Conservation (phyloP, 2,888 invertebrate genomes). For the Halictus quadricinctus region DNA sequence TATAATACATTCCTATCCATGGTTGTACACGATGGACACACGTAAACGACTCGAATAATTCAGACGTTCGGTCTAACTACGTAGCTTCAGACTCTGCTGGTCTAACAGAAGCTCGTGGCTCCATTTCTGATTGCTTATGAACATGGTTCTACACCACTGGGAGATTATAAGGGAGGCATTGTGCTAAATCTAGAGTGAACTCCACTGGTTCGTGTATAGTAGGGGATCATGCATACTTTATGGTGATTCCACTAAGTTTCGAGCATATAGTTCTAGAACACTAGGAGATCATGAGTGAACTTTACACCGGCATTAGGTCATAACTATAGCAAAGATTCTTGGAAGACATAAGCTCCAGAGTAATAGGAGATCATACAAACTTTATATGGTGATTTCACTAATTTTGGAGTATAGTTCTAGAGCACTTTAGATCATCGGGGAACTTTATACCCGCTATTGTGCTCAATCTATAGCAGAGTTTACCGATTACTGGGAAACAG, state of each 20-base stretch:
- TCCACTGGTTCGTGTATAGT: neutral
- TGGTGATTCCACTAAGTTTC: neutral
- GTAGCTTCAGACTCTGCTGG: neutral
- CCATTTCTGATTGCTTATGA: neutral
- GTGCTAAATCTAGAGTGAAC: neutral
- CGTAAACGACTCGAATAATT: neutral
- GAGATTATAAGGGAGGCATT: neutral
- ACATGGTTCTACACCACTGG: neutral
- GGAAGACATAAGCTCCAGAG: neutral
- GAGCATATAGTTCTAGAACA: neutral
- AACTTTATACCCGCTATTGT: neutral
- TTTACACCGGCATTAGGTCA: neutral
- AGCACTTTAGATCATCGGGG: neutral
- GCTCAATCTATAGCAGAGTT: neutral
- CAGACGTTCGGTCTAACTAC: neutral
- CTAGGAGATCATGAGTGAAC: neutral
- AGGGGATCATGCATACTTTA: neutral
- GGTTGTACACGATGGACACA: neutral
- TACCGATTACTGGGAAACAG: neutral
- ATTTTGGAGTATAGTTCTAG: neutral
- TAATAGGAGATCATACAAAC: neutral
- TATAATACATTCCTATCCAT: neutral
- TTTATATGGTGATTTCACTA: neutral
- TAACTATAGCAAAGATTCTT: neutral
- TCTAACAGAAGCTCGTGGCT: neutral